These are phyloP conservation scores for Xyrauchen texanus DNA, from an alignment of 2,113 vertebrate species.

Conservation along the genomic window DNA sequence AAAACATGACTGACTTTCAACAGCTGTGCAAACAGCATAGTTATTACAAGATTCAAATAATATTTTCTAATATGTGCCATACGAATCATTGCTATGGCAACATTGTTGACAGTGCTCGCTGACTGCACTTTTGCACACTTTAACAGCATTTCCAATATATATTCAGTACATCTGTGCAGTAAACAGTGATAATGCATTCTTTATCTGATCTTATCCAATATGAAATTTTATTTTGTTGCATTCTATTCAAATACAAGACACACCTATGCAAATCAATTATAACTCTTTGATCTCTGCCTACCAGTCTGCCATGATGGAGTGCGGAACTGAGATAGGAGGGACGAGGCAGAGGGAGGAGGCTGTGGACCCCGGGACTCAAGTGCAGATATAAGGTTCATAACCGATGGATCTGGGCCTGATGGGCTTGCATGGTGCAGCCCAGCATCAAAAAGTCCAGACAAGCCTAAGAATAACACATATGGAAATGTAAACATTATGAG, in stretches of 20 bases:
- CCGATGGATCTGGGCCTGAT: slow-evolving; percentile 86
- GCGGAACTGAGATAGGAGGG: slow-evolving; percentile 93
- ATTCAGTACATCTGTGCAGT: not conserved
- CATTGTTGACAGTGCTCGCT: no score
- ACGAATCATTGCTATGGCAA: no score
- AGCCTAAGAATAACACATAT: slow-evolving; percentile 69
- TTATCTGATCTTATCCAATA: slow-evolving; percentile 7
- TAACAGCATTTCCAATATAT: not conserved
- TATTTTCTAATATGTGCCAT: slow-evolving; percentile 33
- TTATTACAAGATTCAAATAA: not conserved
- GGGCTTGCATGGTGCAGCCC: slow-evolving; percentile 89
- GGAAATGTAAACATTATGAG: not conserved
- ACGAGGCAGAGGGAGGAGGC: slow-evolving; percentile 90
- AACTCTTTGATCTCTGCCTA: slow-evolving; percentile 56
- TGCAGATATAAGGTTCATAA: slow-evolving; percentile 95
- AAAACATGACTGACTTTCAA: not conserved
- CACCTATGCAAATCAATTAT: slow-evolving; percentile 31
- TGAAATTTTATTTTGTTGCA: not conserved
- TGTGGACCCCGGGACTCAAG: slow-evolving; percentile 91
- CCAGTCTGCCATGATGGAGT: slow-evolving; percentile 95
- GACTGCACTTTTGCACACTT: no score
- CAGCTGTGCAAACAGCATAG: not conserved
- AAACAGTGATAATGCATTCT: not conserved
- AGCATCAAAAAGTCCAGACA: slow-evolving; percentile 91
- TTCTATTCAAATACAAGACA: slow-evolving; percentile 21